Conservation (phyloP, 2,797 vertebrate species). For the Myiothlypis coronata region DNA sequence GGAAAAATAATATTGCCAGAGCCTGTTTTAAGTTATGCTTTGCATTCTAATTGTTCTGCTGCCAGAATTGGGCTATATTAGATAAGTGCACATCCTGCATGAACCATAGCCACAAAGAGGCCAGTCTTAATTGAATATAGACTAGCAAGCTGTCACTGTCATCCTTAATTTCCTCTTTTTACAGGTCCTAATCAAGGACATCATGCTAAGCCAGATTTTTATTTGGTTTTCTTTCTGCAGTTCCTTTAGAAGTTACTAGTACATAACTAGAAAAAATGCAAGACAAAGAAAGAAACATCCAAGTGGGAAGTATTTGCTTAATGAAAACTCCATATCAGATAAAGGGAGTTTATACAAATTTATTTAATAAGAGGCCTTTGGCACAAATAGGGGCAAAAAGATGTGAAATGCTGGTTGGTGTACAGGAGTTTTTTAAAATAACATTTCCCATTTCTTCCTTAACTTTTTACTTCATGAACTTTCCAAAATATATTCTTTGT, state of each 20-base stretch:
- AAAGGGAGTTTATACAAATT: neutral
- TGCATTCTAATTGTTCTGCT: constrained; percentile 3
- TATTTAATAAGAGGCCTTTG: neutral
- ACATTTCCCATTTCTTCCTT: neutral
- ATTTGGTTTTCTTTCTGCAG: neutral
- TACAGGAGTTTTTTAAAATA: neutral
- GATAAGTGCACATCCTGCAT: neutral
- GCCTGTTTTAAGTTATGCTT: constrained; percentile 1
- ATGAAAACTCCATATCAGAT: neutral
- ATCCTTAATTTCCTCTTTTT: constrained; percentile 16
- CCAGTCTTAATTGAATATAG: constrained; percentile 7
- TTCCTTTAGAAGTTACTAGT: neutral
- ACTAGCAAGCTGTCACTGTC: constrained; percentile 16
- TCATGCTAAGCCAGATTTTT: neutral
- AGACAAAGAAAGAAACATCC: neutral
- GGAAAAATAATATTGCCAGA: neutral
- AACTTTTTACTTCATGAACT: neutral
- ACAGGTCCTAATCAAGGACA: neutral
- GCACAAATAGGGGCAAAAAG: neutral
- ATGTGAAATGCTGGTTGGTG: neutral
- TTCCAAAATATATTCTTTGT: neutral
- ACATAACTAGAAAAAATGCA: neutral
- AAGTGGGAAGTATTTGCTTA: neutral
- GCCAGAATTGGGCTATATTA: neutral
- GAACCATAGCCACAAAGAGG: neutral